Conservation (phyloP, 2,797 vertebrate species). For the Brachymystax lenok region DNA sequence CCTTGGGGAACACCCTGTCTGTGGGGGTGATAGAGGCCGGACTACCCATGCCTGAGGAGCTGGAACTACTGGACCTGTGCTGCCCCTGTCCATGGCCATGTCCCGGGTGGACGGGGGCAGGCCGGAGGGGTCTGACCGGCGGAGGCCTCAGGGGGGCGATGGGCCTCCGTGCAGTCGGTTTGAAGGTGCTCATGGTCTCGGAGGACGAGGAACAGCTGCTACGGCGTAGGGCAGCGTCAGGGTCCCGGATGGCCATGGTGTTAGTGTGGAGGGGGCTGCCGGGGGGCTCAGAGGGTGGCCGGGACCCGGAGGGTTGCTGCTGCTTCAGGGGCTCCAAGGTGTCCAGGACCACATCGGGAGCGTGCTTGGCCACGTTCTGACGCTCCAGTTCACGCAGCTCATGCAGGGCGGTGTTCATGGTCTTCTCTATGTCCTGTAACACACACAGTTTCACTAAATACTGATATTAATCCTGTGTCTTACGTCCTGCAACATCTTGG, state of each 20-base stretch:
- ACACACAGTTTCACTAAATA: neutral
- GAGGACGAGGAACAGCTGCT: conserved; percentile 88
- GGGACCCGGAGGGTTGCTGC: conserved; percentile 44
- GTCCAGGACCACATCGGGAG: conserved; percentile 92
- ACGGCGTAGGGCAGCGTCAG: conserved; percentile 86
- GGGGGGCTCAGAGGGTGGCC: conserved; percentile 63
- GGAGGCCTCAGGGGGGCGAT: conserved; percentile 86
- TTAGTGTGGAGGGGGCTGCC: conserved; percentile 88
- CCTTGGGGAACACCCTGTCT: conserved; percentile 87
- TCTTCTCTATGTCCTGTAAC: conserved; percentile 94
- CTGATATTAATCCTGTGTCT: neutral
- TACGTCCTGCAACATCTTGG: too few relatives aligned
- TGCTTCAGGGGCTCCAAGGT: conserved; percentile 91
- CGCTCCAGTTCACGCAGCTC: conserved; percentile 92
- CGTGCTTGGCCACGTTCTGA: conserved; percentile 94
- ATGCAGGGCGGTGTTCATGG: conserved; percentile 92
- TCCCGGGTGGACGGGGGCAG: conserved; percentile 63
- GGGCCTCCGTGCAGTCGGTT: conserved; percentile 83
- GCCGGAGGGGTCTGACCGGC: conserved; percentile 81
- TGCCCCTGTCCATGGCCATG: conserved; percentile 62
- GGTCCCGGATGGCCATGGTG: conserved; percentile 88
- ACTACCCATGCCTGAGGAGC: conserved; percentile 89
- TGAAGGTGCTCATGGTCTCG: conserved; percentile 95
- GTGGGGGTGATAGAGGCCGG: conserved; percentile 85
- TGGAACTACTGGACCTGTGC: conserved; percentile 90